Conservation (phyloP, 2,797 vertebrate genomes). For the Ceyx erithaca region DNA sequence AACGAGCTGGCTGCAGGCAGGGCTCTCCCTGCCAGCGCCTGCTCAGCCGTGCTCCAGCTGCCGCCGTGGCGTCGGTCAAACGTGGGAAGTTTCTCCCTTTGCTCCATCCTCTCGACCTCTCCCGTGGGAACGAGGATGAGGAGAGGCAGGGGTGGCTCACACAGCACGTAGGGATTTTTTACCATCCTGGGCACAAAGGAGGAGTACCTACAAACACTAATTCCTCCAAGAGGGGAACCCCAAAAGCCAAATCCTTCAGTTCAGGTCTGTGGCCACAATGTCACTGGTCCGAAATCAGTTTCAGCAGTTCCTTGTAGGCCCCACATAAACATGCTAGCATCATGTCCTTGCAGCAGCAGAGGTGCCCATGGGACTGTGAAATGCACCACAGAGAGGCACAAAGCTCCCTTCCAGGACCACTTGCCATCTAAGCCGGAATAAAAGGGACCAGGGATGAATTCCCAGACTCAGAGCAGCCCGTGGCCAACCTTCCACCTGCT, state of each 20-base stretch:
- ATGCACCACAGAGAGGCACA: not conserved
- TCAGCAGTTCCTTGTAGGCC: not conserved
- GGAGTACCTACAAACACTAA: not conserved
- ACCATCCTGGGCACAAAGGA: not conserved
- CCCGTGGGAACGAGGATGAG: not conserved
- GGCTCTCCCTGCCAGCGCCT: not conserved
- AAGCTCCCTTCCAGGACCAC: not conserved
- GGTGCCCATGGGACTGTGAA: accelerated
- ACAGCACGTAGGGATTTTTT: not conserved
- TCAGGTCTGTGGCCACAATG: not conserved
- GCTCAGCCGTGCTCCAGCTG: not conserved
- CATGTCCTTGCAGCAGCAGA: not conserved
- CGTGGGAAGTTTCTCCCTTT: not conserved
- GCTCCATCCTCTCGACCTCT: not conserved
- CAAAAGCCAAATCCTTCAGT: not conserved
- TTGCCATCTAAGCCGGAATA: not conserved
- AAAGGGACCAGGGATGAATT: not conserved
- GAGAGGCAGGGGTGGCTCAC: not conserved
- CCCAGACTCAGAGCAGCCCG: not conserved
- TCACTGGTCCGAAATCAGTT: not conserved
- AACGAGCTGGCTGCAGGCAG: not conserved
- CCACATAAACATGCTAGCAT: not conserved
- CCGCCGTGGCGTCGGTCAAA: accelerated
- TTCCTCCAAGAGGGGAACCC: not conserved
- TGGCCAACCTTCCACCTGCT: not conserved